A percentile compares a stretch with the other conserved stretches of the same genome.
phyloP scores from a whole-genome alignment of 1,140 invertebrate species.

The Matsumurasca onukii region DNA sequence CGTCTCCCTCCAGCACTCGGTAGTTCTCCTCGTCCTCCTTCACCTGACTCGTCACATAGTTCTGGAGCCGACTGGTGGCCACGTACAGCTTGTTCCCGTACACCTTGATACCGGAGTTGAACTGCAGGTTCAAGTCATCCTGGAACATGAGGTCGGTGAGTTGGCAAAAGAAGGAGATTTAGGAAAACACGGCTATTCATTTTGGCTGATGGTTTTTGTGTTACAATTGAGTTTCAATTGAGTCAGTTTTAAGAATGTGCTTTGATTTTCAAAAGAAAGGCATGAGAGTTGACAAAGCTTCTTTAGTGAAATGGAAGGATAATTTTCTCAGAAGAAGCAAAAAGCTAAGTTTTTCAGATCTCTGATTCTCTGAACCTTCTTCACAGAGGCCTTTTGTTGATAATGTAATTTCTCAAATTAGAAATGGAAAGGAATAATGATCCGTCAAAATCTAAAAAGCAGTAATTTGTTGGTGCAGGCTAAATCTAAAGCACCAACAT shows the following conservation, averaged over 20 bases:
- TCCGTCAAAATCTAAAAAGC: too few relatives aligned
- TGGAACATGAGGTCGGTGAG: conserved; percentile 21
- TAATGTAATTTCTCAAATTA: too few relatives aligned
- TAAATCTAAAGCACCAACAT: too few relatives aligned
- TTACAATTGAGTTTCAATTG: neutral
- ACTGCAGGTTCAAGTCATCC: conserved; percentile 40
- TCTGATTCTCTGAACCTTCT: too few relatives aligned
- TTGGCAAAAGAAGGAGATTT: neutral
- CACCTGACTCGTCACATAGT: conserved; percentile 36
- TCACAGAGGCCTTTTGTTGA: too few relatives aligned
- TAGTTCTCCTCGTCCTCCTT: conserved; percentile 36
- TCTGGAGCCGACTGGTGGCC: conserved; percentile 39
- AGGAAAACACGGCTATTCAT: neutral
- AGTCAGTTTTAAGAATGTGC: neutral
- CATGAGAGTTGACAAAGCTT: too few relatives aligned
- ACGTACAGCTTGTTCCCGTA: conserved; percentile 37
- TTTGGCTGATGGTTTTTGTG: neutral
- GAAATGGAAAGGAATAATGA: too few relatives aligned
- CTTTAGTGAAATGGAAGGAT: too few relatives aligned
- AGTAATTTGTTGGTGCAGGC: too few relatives aligned
- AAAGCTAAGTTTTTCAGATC: too few relatives aligned
- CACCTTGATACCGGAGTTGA: conserved; percentile 40
- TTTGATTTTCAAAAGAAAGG: neutral
- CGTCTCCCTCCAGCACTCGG: conserved; percentile 35
- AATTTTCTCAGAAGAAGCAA: too few relatives aligned